These are phyloP conservation scores for Rhopalosiphum maidis DNA, from an alignment of 1,140 invertebrate genomes.

Conservation along the genomic window DNA sequence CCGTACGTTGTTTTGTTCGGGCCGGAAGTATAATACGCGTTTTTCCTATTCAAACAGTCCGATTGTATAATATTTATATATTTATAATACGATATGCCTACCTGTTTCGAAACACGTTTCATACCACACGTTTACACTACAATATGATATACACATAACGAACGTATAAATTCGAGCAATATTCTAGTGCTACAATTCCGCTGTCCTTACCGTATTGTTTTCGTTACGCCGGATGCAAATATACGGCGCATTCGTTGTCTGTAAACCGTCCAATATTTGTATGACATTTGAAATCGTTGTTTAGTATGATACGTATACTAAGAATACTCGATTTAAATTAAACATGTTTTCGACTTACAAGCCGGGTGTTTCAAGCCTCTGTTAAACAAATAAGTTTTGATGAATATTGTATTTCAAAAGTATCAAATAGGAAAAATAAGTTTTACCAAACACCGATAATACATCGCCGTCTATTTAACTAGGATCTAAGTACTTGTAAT, in stretches of 20 bases:
- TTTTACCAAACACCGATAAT: neutral
- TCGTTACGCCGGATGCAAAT: neutral
- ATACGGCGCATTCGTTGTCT: too few relatives aligned
- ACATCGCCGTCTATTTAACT: neutral
- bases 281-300: neutral
- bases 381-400: neutral
- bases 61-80: neutral
- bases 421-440: neutral
- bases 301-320: neutral
- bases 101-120: constrained; percentile 1
- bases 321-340: neutral
- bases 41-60: neutral
- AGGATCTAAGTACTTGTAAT: neutral
- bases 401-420: neutral
- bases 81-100: neutral
- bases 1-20: neutral
- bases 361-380: neutral
- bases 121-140: neutral
- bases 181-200: neutral
- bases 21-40: neutral
- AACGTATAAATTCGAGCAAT: neutral
- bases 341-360: neutral
- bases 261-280: neutral
- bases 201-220: neutral
- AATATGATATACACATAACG: neutral